These are phyloP conservation scores for Notechis scutatus DNA, from an alignment of 2,113 vertebrate species.

Conservation along the genomic window DNA sequence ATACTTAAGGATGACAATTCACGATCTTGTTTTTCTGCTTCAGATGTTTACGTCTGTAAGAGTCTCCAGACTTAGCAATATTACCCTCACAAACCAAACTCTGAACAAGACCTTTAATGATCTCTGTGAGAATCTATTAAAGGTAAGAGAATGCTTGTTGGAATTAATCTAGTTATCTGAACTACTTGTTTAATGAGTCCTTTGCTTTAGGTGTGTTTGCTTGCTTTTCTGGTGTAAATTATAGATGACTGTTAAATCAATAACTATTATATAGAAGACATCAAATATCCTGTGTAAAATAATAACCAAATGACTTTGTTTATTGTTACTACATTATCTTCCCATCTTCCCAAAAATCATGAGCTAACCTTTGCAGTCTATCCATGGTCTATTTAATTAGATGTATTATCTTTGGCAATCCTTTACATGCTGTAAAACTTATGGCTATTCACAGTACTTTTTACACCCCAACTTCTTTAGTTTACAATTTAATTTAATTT, in stretches of 20 bases:
- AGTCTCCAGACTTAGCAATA: slow-evolving; percentile 86
- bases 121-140: slow-evolving; percentile 95
- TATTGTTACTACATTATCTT: neutral
- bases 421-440: neutral
- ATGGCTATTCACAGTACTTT: neutral
- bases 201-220: neutral
- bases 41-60: slow-evolving; percentile 98
- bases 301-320: neutral
- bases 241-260: neutral
- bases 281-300: neutral
- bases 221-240: neutral
- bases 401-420: neutral
- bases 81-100: slow-evolving; percentile 89
- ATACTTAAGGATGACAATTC: neutral
- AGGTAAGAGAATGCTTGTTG: slow-evolving; percentile 72
- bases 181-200: neutral
- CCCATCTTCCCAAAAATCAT: neutral
- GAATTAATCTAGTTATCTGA: neutral
- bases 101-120: slow-evolving; percentile 97
- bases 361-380: neutral
- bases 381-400: neutral
- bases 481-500: neutral
- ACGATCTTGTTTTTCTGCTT: slow-evolving; percentile 26
- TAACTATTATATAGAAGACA: neutral
- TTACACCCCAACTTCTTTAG: neutral